Evolutionary conservation across 2,113 vertebrate species (phyloP), one percentile per base, ranked within the genome.

Genomic region (Vulpes vulpes): DNA sequence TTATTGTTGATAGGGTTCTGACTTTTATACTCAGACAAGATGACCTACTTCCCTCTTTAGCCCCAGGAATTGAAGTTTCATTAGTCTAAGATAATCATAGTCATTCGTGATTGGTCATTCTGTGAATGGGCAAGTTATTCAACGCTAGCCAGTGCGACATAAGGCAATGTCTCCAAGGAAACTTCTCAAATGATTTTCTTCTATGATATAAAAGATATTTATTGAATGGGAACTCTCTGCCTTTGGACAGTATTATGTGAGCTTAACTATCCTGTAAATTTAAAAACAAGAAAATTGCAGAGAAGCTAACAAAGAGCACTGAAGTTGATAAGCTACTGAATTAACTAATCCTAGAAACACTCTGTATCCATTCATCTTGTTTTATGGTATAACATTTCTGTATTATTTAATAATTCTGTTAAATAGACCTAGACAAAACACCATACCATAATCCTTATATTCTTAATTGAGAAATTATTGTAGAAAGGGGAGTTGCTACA

Each of bases 381-480:
- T 91, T 71, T 79, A 79, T 78, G 30, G 76, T 57, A 64, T 51
- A 95, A 65, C 20, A 73, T 73, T 73, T 78, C 8, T 67, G 71
- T 88, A 49, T 64, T 69, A 35, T 89, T 91, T 76, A 32, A 95
- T 93, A 51, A 90, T 86, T 82, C 17, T 87, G 11, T 83, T 80
- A 53, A 49, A 60, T 51, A 6, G 8, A 4, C 38, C 22, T 87
- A 78, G 27, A 76, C 17, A 87, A 94, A 76, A 49, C 19, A 32
- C 32, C 67, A 69, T 22, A 73, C 9, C 22, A 93, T 32, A 12
- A 74, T 65, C 55, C 8, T 96, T 90, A 55, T 2, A 59, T 80
- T 89, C 25, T 65, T 64, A 86, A 62, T 7, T 90, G 51, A 93
- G 25, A 97, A 87, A 74, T 55, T 90, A 8, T 35, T 87, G 14